These are phyloP conservation scores for Sesia bembeciformis DNA, from an alignment of 2,888 invertebrate genomes.

Conservation along the genomic window DNA sequence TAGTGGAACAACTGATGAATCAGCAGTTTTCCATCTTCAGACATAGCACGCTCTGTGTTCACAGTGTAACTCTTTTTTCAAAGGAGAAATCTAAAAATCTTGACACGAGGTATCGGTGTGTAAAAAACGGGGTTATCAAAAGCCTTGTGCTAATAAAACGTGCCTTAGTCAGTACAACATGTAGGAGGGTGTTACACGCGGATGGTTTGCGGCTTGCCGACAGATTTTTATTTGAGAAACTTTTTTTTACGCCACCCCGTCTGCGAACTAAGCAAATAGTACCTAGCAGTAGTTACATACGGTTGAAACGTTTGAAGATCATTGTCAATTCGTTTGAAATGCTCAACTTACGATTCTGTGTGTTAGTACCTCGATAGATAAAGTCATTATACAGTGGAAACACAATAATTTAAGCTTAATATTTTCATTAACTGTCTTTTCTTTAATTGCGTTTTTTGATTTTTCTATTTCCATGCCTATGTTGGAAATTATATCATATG, in stretches of 20 bases:
- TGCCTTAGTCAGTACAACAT: conserved; percentile 44
- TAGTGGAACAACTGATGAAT: too few relatives aligned
- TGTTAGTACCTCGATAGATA: too few relatives aligned
- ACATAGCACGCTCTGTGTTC: too few relatives aligned
- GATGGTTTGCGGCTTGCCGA: conserved; percentile 33
- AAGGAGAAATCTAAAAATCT: neutral
- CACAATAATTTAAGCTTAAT: too few relatives aligned
- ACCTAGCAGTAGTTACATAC: conserved; percentile 25
- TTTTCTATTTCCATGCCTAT: too few relatives aligned
- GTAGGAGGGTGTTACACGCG: conserved; percentile 37
- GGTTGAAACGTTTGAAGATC: conserved; percentile 1
- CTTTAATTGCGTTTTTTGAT: too few relatives aligned
- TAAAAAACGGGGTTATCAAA: neutral
- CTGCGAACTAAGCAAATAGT: conserved; percentile 69
- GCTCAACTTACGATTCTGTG: too few relatives aligned
- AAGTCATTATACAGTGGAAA: too few relatives aligned
- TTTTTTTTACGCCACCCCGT: conserved; percentile 63
- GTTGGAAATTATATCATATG: too few relatives aligned
- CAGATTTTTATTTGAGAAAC: conserved; percentile 66
- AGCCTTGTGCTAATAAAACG: conserved; percentile 8
- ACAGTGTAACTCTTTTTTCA: neutral
- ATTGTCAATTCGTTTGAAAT: too few relatives aligned
- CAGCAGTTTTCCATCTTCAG: too few relatives aligned
- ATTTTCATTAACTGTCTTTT: too few relatives aligned
- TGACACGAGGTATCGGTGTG: neutral